Base-by-base conservation (phyloP, 1,140 invertebrate genomes). In the Zelostemma sp. region DNA sequence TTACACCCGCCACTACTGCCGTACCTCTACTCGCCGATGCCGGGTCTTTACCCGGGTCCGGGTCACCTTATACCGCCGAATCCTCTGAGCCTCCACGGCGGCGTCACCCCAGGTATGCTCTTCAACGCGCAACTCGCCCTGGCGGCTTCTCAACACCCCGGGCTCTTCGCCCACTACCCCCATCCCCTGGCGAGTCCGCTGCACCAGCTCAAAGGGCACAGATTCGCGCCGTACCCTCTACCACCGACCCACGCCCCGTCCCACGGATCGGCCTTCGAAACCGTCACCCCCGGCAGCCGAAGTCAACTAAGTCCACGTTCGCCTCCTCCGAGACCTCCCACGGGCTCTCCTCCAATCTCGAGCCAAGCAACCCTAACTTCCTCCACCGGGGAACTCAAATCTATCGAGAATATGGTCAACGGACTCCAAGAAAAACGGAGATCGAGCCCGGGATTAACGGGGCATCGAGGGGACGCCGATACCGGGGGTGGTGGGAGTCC, bases 361-460 rank as follows among this genome's bases (percentile, higher is more conserved):
- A 85, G 88, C 69, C 68, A 72, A 73, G 83, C 74, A 84, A 76
- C 69, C 53, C 61, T 79, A 21, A 79, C 84, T 18, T 73, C 84
- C 15, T 84, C 79, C 66, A 87, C 91, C 58, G 90, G 90, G 74
- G 95, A 97, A 84, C 88, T 98, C 56, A 97, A 97, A 85, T 96
- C 92, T 83, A 98, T 98, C 84, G 95, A 98, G 84, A 96, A 96
- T 80, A 97, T 97, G 95, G 94, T 97, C 62, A 97, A 97, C 84
- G 95, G 95, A 0, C 86, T 97, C 18, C 95, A 97, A 80, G 90
- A 92, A 43, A 92, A 93, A 53, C 74, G 80, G 25, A 65, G 77
- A 31, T 58, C 77, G 18, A 84, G 80, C 46, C 83, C 78, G 0
- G 81, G 77, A 35, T 38, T 77, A 25, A 80, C 77, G 45, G 79